Evolutionary conservation across 1,140 invertebrate genomes (phyloP), one percentile per base, ranked within the genome.

Genomic region (Macrobrachium rosenbergii): DNA sequence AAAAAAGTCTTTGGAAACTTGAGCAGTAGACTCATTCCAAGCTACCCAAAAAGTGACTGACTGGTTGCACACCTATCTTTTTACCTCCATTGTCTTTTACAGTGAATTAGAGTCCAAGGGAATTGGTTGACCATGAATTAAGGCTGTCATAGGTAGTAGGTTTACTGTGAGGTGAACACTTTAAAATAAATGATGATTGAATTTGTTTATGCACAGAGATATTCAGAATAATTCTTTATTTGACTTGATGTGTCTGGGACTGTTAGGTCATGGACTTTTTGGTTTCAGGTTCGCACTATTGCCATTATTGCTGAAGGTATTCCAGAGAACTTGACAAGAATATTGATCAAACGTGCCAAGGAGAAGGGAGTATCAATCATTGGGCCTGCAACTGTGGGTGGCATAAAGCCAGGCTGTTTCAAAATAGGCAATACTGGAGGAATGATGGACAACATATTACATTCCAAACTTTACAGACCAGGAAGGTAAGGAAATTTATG

Each of bases 341-440:
- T 99, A 92, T 93, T 99, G 82, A 98, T 98, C 90, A 95, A 98
- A 89, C 93, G 95, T 59, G 98, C 98, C 0, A 93, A 96, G 86
- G 94, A 96, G 89, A 97, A 96, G 91, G 94, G 94, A 52, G 96
- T 99, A 1, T 94, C 94, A 7, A 96, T 99, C 59, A 98, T 99
- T 91, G 98, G 98, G 8, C 99, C 99, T 0, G 99, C 99, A 0
- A 99, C 99, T 0, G 99, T 99, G 72, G 97, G 94, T 76, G 99
- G 99, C 45, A 96, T 99, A 43, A 99, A 99, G 91, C 99, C 99
- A 0, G 99, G 99, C 1, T 99, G 98, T 92, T 99, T 99, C 92
- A 99, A 99, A 93, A 99, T 99, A 90, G 99, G 99, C 62, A 99
- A 99, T 93, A 99, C 99, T 16, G 99, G 98, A 5, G 98, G 98